Base-by-base conservation (phyloP, 1,140 invertebrate genomes). In the Hylaeus anthracinus region DNA sequence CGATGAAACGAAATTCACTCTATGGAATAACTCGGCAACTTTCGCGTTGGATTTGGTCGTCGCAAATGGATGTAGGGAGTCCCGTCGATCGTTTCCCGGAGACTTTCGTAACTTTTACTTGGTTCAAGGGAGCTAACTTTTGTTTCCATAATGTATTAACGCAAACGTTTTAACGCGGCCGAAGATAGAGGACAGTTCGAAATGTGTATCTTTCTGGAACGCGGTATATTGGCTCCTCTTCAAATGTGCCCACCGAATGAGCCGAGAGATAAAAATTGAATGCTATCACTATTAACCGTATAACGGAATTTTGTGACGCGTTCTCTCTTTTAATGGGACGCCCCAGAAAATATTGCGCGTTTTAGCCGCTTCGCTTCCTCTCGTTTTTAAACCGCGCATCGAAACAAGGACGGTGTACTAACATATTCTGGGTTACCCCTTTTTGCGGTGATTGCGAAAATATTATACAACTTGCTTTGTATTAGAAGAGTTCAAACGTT, bases 71-170 rank as follows among this genome's bases (percentile, higher is more conserved):
- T 67, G 72, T 75, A 69, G 63, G 72, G 72, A 75, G 43, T 75
- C 48, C 55, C 79, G 70, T 73, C 70, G 66, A 39, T 60, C 72
- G 39, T 6, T 26, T 63, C 76, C 3, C 2, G 39, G 39, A 37
- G 55, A 80, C 79, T 75, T 80, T 80, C 61, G 48, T 55, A 80
- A 80, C 79, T 80, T 80, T 74, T 75, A 66, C 56, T 43, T 14
- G 60, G 39, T 55, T 75, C 72, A 60, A 69, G 79, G 45, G 72
- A 48, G 48, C 79, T 51, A 80, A 80, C 79, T 80, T 80, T 80
- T 80, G 72, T 80, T 75, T 80, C 79, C 79, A 80, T 80, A 80
- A 80, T 80, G 79, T 80, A 80, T 75, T 80, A 80, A 80, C 72
- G 79, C 45, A 69, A 75, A 69, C 79, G 72, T 80, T 80, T 80